A percentile compares a stretch with the other conserved stretches of the same genome.
phyloP scores from a whole-genome alignment of 2,113 vertebrate genomes.

The Gnathonemus longibarbis region DNA sequence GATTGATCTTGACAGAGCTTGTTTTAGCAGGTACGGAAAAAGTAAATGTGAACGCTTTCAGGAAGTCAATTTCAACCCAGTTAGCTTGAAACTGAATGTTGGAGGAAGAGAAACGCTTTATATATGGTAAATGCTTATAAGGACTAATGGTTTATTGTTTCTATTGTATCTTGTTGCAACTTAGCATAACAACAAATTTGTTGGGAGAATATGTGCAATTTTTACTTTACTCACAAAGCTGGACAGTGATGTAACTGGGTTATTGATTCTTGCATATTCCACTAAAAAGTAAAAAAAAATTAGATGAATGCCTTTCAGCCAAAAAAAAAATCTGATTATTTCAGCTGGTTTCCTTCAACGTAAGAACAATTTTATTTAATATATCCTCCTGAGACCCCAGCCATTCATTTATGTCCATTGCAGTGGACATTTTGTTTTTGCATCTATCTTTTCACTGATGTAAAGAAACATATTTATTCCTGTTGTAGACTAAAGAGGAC shows the following conservation, averaged over 20 bases:
- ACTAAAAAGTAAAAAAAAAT: background rate
- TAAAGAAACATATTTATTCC: too few relatives aligned
- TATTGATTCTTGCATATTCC: background rate
- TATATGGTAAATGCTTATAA: background rate
- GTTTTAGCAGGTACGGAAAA: background rate
- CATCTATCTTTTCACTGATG: too few relatives aligned
- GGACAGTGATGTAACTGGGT: background rate
- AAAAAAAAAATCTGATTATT: background rate
- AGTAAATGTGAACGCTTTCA: background rate
- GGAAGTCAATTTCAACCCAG: background rate
- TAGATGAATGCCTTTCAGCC: background rate
- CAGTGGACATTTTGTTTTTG: too few relatives aligned
- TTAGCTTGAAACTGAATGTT: background rate
- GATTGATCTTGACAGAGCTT: background rate
- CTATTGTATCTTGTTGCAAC: background rate
- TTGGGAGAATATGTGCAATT: background rate
- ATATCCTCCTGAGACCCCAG: too few relatives aligned
- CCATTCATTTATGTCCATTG: too few relatives aligned
- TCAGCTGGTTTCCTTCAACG: background rate
- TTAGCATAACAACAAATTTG: background rate
- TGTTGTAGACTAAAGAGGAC: too few relatives aligned
- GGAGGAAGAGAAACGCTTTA: background rate
- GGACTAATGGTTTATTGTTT: background rate
- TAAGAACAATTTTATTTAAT: background rate
- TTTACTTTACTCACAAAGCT: background rate